Evolutionary conservation across 92 coral and sea anemone genomes (phyloP).

Genomic region (Parazoanthus atlanticus): DNA sequence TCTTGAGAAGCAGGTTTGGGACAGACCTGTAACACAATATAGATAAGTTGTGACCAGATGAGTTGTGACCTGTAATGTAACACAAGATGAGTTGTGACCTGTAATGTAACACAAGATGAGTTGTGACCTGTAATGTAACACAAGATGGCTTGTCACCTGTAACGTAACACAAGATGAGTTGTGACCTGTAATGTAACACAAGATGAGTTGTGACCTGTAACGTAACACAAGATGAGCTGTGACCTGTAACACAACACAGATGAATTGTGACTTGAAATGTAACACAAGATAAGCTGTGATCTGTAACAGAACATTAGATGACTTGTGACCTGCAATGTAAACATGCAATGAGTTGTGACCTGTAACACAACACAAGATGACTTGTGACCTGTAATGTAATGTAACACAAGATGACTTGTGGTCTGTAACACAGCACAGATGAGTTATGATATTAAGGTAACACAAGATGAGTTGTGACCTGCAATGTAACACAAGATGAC

Average conservation of each 20-base stretch:
- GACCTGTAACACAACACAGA: neutral
- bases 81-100: neutral
- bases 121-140: neutral
- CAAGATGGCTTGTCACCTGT: neutral
- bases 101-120: neutral
- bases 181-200: neutral
- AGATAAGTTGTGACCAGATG: neutral
- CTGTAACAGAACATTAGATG: no score
- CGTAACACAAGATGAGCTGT: neutral
- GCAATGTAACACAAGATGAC: no score
- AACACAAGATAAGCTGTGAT: no score
- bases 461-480: neutral
- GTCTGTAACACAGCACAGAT: no score
- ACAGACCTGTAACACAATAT: conserved; percentile 51
- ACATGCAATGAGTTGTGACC: no score
- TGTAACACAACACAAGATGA: neutral
- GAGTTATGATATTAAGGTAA: no score
- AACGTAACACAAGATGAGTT: neutral
- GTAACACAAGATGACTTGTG: neutral
- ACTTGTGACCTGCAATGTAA: no score
- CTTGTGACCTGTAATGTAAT: no score
- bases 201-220: neutral
- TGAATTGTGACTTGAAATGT: neutral
- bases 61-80: neutral
- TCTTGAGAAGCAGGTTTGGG: conserved; percentile 71